phyloP scores from a whole-genome alignment of 2,888 invertebrate genomes.

The Gastracanthus pulcherrimus region DNA sequence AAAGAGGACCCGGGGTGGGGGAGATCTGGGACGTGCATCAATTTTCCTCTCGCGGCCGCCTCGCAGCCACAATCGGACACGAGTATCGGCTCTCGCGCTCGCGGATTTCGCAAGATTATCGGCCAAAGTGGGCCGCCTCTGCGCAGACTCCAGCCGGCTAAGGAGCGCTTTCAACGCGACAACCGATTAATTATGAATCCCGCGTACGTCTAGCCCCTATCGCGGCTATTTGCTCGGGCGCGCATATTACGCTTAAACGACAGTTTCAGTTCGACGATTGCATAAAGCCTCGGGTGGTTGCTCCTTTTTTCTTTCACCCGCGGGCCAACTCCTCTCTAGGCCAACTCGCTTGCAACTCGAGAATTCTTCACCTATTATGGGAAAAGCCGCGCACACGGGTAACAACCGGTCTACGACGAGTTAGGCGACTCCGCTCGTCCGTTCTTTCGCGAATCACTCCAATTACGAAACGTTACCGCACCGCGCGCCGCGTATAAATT shows the following conservation, averaged over 20 bases:
- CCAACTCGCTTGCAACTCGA: constrained; percentile 53
- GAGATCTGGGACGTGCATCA: constrained; percentile 44
- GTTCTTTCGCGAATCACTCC: constrained; percentile 67
- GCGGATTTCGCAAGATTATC: constrained; percentile 17
- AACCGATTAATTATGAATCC: constrained; percentile 67
- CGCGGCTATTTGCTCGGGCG: too few relatives aligned
- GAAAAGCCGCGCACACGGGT: constrained; percentile 53
- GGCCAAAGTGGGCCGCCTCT: background rate
- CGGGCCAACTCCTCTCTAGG: constrained; percentile 55
- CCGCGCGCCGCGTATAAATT: constrained; percentile 59
- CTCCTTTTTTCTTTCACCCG: constrained; percentile 58
- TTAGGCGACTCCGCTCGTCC: constrained; percentile 8
- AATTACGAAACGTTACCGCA: constrained; percentile 74
- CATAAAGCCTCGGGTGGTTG: constrained; percentile 57
- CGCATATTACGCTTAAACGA: constrained; percentile 62
- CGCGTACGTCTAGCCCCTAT: constrained; percentile 60
- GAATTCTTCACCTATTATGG: constrained; percentile 73
- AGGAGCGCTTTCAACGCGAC: constrained; percentile 1
- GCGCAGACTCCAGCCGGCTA: too few relatives aligned
- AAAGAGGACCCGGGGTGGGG: background rate
- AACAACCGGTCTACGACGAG: constrained; percentile 38
- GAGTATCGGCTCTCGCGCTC: too few relatives aligned
- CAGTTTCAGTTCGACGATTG: constrained; percentile 63
- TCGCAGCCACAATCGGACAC: background rate
- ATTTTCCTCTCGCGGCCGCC: constrained; percentile 52